Evolutionary conservation across 2,113 vertebrate genomes (phyloP), one percentile per base, ranked within the genome.

Genomic region (Nematolebias whitei): DNA sequence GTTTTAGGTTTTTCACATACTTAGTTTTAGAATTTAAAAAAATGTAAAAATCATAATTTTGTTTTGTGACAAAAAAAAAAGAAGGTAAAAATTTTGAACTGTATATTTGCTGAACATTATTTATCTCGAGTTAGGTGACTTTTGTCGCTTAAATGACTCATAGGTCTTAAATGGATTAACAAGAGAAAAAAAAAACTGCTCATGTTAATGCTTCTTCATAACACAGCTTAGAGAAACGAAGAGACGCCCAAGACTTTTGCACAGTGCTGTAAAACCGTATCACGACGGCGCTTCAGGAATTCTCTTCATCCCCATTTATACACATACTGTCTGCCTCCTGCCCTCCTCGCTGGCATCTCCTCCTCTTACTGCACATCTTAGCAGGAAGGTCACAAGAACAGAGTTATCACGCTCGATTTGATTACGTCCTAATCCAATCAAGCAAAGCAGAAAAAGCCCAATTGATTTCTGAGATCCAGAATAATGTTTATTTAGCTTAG

Each of bases 371-470:
- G 57, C 68, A 63, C 13, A 58, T 84, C 74, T 85, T 61, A 51
- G 63, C 15, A 24, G 77, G 85, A 92, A 91, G 91, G 89, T 92
- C 87, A 89, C 71, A 76, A 74, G 75, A 82, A 74, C 79, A 80
- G 74, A 73, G 84, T 89, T 89, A 88, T 89, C 83, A 35, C 59
- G 78, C 68, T 88, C 71, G 45, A 91, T 91, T 84, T 89, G 90
- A 92, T 92, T 92, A 89, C 38, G 66, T 87, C 87, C 88, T 90
- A 92, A 93, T 92, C 87, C 88, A 92, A 92, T 93, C 84, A 89
- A 84, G 78, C 81, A 87, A 84, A 86, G 87, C 83, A 87, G 71
- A 79, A 71, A 71, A 74, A 86, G 78, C 79, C 5, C 53, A 72
- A 90, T 89, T 86, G 89, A 92, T 90, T 89, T 83, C 75, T 55